These are phyloP conservation scores for Clarias gariepinus DNA, from an alignment of 2,113 vertebrate species.

Conservation along the genomic window DNA sequence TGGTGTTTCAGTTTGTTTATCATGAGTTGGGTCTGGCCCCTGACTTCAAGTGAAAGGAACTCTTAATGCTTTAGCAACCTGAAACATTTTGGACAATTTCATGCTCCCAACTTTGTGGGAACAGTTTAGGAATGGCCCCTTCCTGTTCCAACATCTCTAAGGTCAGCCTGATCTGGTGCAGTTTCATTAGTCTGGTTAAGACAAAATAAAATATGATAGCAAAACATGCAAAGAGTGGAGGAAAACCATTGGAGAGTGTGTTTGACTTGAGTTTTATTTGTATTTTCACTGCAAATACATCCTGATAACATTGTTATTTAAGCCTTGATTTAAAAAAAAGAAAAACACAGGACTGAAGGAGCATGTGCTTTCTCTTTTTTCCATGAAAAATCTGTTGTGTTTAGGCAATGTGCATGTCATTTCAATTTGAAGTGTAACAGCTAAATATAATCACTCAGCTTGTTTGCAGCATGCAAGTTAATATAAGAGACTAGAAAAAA, in stretches of 20 bases:
- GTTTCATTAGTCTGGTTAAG: neutral
- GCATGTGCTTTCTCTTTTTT: neutral
- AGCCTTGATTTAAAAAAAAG: no score
- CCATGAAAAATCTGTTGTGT: neutral
- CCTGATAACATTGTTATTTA: neutral
- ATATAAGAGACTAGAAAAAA: neutral
- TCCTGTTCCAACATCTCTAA: no score
- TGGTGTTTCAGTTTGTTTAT: no score
- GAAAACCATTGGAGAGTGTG: neutral
- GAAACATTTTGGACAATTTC: no score
- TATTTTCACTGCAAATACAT: neutral
- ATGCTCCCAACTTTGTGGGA: no score
- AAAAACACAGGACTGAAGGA: no score
- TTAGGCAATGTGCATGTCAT: neutral
- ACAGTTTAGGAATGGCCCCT: no score
- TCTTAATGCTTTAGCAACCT: no score
- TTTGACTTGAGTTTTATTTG: neutral
- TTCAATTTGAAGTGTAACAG: neutral
- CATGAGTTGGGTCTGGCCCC: no score
- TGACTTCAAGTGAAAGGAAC: no score
- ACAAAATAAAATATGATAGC: neutral
- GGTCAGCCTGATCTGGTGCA: no score
- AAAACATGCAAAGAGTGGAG: neutral
- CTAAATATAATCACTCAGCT: neutral
- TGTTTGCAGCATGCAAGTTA: neutral